Base-by-base conservation (phyloP, 2,113 vertebrate species). In the Climacteris rufus region DNA sequence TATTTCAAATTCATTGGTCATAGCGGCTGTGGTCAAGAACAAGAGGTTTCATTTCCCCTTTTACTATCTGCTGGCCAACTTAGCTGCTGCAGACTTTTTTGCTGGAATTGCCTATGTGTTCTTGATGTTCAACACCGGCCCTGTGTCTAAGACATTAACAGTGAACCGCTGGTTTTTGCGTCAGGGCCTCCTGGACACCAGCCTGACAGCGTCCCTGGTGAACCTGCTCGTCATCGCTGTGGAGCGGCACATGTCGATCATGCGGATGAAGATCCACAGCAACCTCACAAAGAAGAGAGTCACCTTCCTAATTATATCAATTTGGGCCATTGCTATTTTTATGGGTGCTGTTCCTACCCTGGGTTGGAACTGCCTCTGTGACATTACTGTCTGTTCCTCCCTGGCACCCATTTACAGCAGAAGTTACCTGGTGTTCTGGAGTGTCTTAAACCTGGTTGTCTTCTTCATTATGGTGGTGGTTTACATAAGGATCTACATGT, bases 361-460 rank as follows among this genome's bases (percentile, higher is more conserved):
- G 90, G 99, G 99, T 49, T 99, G 99, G 99, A 99, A 99, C 96
- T 99, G 99, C 92, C 98, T 99, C 87, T 99, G 99, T 90, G 97
- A 98, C 96, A 98, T 99, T 89, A 90, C 87, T 0, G 89, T 97
- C 72, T 99, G 99, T 97, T 99, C 99, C 7, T 97, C 97, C 64
- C 97, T 99, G 84, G 99, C 99, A 0, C 99, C 99, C 65, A 98
- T 99, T 95, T 99, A 99, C 74, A 99, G 99, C 97, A 98, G 98
- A 97, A 99, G 99, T 97, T 99, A 99, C 97, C 96, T 99, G 97
- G 97, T 99, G 83, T 99, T 99, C 97, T 99, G 99, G 99, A 99
- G 99, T 0, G 87, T 98, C 77, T 99, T 99, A 31, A 99, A 99
- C 97, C 97, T 99, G 28, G 96, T 98, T 9, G 97, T 99, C 71